These are phyloP conservation scores for Pseudochirops cupreus DNA, from an alignment of 2,797 vertebrate species.

Conservation along the genomic window DNA sequence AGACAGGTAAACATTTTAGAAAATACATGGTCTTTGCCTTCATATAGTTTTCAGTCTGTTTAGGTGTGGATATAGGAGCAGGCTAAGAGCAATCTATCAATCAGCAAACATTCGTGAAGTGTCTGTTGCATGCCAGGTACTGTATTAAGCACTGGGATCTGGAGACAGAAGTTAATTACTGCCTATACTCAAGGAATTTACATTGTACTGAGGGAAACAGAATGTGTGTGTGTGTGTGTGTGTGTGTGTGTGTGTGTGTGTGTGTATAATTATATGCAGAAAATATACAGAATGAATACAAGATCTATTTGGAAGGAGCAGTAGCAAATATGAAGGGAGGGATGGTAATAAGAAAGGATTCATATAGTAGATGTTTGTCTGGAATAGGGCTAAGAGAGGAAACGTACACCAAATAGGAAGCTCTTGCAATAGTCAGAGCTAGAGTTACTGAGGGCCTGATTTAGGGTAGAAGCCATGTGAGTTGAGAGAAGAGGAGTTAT, in stretches of 20 bases:
- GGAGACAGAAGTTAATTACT: background rate
- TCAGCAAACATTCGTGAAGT: background rate
- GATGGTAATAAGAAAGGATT: background rate
- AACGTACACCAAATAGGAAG: background rate
- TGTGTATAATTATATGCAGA: background rate
- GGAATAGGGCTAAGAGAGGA: background rate
- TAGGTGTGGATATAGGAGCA: background rate
- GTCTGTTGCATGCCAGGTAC: background rate
- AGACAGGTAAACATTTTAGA: background rate
- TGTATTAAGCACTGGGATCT: background rate
- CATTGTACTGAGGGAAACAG: background rate
- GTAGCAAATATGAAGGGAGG: background rate
- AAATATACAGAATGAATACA: background rate
- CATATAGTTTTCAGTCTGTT: background rate
- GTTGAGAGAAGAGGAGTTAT: background rate
- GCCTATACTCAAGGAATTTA: background rate
- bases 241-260: no score
- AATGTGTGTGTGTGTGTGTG: no score
- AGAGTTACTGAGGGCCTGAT: background rate
- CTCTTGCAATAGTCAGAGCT: background rate
- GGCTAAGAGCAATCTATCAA: no score
- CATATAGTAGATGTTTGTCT: background rate
- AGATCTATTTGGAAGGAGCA: background rate
- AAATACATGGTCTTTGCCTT: background rate
- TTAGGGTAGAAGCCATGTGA: background rate